Conservation (phyloP, 2,888 invertebrate genomes). For the Alloscopus bannaensis region DNA sequence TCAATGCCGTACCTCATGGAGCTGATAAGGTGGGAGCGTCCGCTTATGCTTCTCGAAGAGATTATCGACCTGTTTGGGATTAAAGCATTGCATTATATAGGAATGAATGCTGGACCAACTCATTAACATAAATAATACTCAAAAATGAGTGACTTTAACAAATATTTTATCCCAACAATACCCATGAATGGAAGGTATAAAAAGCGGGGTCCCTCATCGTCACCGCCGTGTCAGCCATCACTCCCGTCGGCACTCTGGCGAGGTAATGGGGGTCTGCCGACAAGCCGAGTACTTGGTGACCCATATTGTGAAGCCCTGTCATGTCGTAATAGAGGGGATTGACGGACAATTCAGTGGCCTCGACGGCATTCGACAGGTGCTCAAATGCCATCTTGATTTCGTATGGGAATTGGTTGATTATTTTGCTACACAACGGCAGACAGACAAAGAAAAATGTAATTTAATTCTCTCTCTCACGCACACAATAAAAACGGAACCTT, state of each 20-base stretch:
- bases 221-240: conserved; percentile 87
- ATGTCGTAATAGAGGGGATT: conserved; percentile 50
- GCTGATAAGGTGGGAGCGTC: conserved; percentile 81
- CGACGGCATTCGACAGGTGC: conserved; percentile 48
- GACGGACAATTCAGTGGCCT: conserved; percentile 46
- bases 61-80: too few relatives aligned
- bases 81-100: too few relatives aligned
- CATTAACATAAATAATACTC: too few relatives aligned
- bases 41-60: conserved; percentile 86
- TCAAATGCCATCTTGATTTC: conserved; percentile 44
- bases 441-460: neutral
- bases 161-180: too few relatives aligned
- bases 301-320: conserved; percentile 48
- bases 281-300: conserved; percentile 44
- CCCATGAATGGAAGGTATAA: conserved; percentile 88
- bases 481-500: neutral
- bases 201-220: conserved; percentile 90
- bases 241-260: conserved; percentile 10
- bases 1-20: conserved; percentile 22
- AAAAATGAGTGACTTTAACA: too few relatives aligned
- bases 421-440: conserved; percentile 9
- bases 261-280: conserved; percentile 44
- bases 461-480: conserved; percentile 3
- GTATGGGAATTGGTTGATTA: conserved; percentile 31
- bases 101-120: too few relatives aligned